Evolutionary conservation across 2,888 invertebrate species (phyloP).

Genomic region (Pocota personata): DNA sequence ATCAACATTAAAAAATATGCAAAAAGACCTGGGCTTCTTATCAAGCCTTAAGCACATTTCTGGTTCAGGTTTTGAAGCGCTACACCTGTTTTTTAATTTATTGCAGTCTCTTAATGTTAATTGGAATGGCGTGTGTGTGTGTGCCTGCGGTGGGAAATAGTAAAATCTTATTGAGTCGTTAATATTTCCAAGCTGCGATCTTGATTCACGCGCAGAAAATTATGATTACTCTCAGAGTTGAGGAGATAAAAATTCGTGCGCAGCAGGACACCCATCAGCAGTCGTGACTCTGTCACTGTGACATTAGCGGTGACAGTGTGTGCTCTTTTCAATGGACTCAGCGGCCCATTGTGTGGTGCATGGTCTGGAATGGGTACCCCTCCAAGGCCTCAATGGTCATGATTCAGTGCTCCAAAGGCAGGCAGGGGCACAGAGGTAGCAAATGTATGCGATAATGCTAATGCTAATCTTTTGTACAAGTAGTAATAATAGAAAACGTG

Average conservation of each 20-base stretch:
- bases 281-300: constrained; percentile 67
- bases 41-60: constrained; percentile 5
- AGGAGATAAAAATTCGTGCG: constrained; percentile 39
- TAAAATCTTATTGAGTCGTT: constrained; percentile 71
- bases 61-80: neutral
- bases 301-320: constrained; percentile 64
- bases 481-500: constrained; percentile 60
- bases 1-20: neutral
- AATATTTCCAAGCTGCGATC: constrained; percentile 51
- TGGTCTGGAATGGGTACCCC: constrained; percentile 10
- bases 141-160: constrained; percentile 40
- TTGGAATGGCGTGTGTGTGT: constrained; percentile 21
- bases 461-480: constrained; percentile 68
- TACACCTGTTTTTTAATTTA: constrained; percentile 25
- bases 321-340: constrained; percentile 31
- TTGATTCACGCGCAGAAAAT: constrained; percentile 59
- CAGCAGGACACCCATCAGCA: constrained; percentile 55
- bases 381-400: constrained; percentile 56
- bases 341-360: constrained; percentile 8
- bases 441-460: constrained; percentile 68
- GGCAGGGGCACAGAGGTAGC: constrained; percentile 29
- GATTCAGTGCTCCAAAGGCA: constrained; percentile 49
- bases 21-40: neutral
- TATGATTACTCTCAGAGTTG: constrained; percentile 42
- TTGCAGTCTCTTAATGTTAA: constrained; percentile 10